Conservation (phyloP, 1,140 invertebrate species). For the Drosophila oshimai region DNA sequence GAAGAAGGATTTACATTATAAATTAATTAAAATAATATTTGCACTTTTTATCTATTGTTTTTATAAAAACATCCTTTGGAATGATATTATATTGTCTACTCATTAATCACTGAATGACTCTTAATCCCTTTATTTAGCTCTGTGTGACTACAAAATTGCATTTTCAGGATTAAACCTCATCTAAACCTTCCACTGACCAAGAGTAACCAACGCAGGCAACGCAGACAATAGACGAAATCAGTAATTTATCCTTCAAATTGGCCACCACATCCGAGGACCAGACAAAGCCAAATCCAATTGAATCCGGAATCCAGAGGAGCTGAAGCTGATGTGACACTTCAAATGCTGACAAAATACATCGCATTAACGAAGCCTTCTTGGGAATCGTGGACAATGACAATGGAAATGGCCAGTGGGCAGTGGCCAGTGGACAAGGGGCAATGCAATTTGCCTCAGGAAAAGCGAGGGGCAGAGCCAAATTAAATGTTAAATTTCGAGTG, state of each 20-base stretch:
- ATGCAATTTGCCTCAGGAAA: constrained; percentile 53
- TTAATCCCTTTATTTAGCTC: too few relatives aligned
- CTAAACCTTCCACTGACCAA: background rate
- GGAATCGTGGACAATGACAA: constrained; percentile 49
- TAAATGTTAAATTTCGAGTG: constrained; percentile 63
- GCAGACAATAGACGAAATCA: constrained; percentile 63
- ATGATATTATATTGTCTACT: too few relatives aligned
- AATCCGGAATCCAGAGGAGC: background rate
- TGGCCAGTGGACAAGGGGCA: too few relatives aligned
- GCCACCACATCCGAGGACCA: constrained; percentile 14
- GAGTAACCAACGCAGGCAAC: constrained; percentile 9
- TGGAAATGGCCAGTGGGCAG: constrained; percentile 42
- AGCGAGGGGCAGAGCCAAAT: constrained; percentile 19
- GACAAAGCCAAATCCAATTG: constrained; percentile 64
- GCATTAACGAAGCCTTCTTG: constrained; percentile 51
- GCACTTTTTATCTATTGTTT: background rate
- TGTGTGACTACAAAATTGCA: background rate
- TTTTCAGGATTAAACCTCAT: background rate
- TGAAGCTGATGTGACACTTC: constrained; percentile 57
- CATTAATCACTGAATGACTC: too few relatives aligned
- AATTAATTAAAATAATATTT: background rate
- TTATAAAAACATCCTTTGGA: background rate
- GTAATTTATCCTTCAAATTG: constrained; percentile 50
- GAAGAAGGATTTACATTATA: background rate
- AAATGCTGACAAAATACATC: constrained; percentile 76